Evolutionary conservation across 1,140 invertebrate genomes (phyloP), one percentile per base, ranked within the genome.

Genomic region (Anagrus nilaparvatae): DNA sequence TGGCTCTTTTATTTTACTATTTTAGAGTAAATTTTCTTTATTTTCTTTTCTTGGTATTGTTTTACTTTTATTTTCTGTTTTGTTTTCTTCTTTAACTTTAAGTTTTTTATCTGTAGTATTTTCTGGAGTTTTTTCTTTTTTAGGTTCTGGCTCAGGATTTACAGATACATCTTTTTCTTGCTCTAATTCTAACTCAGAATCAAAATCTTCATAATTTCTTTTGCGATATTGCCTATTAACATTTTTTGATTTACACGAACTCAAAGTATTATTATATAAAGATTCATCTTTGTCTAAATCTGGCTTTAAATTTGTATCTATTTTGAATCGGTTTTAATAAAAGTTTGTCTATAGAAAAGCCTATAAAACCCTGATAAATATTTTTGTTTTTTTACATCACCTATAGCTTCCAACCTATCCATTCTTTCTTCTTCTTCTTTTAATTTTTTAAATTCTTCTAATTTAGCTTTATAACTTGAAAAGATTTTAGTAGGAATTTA

Each of bases 301-400:
- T 21, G 54, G 44, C 4, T 42, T 12, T 4, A 33, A 14, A 34
- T 33, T 9, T 28, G 33, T 28, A 35, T 31, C 32, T n/a, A n/a
- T n/a, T n/a, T 53, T 16, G 46, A 29, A 37, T 59, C 27, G 7
- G 50, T 54, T 36, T 56, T 54, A 41, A 62, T 64, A 16, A 87
- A 64, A 50, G 83, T 87, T 57, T 92, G 83, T 48, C 81, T 75
- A 60, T 85, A 90, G 10, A 97, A 61, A 70, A 95, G 87, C 32
- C 89, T 70, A 58, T 97, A 96, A 67, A 97, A 97, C 5, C 89
- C 91, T 65, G 83, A 74, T 52, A 96, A 75, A 70, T 96, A 90
- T 46, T 77, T 78, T 56, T 97, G 91, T 56, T 92, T 94, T 3
- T 79, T 90, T 0, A 97, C 92, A 76, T 97, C 93, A 25, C 81